A percentile compares a stretch with the other conserved stretches of the same genome.
These are phyloP conservation scores for Andrena dorsata DNA, from an alignment of 2,888 invertebrate genomes.

Conservation along the genomic window DNA sequence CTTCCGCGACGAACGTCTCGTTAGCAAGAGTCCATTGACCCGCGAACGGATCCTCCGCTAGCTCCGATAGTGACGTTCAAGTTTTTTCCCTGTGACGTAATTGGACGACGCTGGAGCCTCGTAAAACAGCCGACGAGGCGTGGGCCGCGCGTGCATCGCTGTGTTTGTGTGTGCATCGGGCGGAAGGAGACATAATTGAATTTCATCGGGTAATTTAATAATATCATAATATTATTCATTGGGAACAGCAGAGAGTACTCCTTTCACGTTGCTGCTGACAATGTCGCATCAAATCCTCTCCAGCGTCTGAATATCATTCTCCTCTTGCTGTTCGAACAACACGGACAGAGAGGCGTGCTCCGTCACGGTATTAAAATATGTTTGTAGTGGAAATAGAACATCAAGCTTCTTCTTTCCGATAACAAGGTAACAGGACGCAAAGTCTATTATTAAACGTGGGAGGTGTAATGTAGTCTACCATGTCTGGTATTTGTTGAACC, in stretches of 20 bases:
- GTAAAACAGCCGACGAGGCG: slow-evolving; percentile 32
- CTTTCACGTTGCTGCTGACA: neutral
- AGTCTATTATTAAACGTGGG: no score
- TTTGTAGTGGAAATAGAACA: no score
- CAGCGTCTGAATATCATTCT: neutral
- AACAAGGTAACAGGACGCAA: no score
- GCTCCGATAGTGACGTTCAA: slow-evolving; percentile 41
- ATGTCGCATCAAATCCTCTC: neutral
- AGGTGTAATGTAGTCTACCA: no score
- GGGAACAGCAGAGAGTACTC: neutral
- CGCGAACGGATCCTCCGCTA: neutral
- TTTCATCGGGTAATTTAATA: slow-evolving; percentile 56
- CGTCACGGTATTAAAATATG: no score
- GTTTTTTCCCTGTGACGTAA: slow-evolving; percentile 46
- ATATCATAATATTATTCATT: slow-evolving; percentile 50
- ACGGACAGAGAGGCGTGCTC: neutral
- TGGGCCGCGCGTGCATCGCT: neutral
- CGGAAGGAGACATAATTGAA: slow-evolving; percentile 37
- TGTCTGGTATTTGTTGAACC: neutral
- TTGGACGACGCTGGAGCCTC: slow-evolving; percentile 48
- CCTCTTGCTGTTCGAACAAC: neutral
- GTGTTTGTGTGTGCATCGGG: neutral
- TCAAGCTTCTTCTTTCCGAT: no score
- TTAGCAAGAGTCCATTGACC: slow-evolving; percentile 37
- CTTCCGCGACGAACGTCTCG: slow-evolving; percentile 42